A percentile compares a stretch with the other conserved stretches of the same genome.
phyloP scores from a whole-genome alignment of 2,797 vertebrate genomes.

The Halcyon leucocephala region DNA sequence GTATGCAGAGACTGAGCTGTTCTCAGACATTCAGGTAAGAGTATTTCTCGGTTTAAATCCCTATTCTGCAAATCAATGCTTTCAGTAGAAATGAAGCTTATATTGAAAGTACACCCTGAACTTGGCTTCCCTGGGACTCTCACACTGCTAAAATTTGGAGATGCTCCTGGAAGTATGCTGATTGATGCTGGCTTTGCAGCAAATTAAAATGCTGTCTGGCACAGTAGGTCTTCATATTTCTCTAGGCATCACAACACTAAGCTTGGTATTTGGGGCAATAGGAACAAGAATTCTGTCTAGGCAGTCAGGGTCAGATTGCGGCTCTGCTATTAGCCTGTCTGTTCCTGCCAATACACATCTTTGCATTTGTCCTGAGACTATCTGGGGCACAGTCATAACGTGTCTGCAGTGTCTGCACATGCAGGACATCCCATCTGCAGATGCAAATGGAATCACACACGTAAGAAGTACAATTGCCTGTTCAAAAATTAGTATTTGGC shows the following conservation, averaged over 20 bases:
- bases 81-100: constrained; percentile 19
- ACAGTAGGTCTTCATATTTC: neutral
- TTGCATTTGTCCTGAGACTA: neutral
- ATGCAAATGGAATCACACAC: neutral
- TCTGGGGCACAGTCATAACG: neutral
- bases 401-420: neutral
- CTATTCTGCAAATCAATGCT: neutral
- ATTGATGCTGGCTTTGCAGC: neutral
- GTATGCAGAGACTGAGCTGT: neutral
- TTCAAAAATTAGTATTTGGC: neutral
- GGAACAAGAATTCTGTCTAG: neutral
- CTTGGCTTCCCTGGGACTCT: neutral
- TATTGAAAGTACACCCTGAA: constrained; percentile 2
- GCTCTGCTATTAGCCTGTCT: neutral
- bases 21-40: neutral
- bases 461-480: neutral
- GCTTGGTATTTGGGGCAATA: neutral
- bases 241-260: neutral
- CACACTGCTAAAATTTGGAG: constrained; percentile 8
- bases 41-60: neutral
- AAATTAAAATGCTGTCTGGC: neutral
- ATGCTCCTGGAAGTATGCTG: neutral
- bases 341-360: neutral
- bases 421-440: neutral
- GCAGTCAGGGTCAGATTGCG: neutral